Evolutionary conservation across 2,797 vertebrate species (phyloP).

Genomic region (Toxotes lorentzi): DNA sequence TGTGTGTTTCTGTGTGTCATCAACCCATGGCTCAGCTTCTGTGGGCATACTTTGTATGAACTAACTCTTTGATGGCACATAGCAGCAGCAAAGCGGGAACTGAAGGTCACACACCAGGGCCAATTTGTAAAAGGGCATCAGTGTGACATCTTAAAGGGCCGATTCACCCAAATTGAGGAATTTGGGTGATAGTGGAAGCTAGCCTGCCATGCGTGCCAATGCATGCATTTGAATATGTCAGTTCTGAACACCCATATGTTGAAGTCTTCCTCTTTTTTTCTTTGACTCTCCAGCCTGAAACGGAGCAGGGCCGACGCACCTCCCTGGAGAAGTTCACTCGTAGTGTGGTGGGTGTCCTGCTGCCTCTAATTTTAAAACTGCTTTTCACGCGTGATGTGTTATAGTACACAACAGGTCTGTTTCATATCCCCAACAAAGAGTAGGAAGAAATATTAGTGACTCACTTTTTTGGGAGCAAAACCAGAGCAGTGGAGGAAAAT

Average conservation of each 20-base stretch:
- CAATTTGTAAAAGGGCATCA: background rate
- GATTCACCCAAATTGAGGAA: background rate
- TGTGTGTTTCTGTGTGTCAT: conserved; percentile 21
- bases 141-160: background rate
- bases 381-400: background rate
- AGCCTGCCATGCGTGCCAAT: no score
- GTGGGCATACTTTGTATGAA: background rate
- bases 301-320: conserved; percentile 96
- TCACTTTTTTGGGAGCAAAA: background rate
- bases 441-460: background rate
- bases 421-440: background rate
- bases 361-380: background rate
- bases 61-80: background rate
- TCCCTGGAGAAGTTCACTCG: conserved; percentile 99
- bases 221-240: background rate
- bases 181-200: background rate
- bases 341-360: conserved; percentile 92
- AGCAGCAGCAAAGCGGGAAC: background rate
- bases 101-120: background rate
- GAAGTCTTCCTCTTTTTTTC: background rate
- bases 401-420: background rate
- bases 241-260: background rate
- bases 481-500: background rate
- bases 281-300: conserved; percentile 89
- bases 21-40: background rate